Percentiles rank a stretch among this genome's conserved stretches.
Conservation (phyloP, 2,888 invertebrate species). For the Pecten maximus region DNA sequence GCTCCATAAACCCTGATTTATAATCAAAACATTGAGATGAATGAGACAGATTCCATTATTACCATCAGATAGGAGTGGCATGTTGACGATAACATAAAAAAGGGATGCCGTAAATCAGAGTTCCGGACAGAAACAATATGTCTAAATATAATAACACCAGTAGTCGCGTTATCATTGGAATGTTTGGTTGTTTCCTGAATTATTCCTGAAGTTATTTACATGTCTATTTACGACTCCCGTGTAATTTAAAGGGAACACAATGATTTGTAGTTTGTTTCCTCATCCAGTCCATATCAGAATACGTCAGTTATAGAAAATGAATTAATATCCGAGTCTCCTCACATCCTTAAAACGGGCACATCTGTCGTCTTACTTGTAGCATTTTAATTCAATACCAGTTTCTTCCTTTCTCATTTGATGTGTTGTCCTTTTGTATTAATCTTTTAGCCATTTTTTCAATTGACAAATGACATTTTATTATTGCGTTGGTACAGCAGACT, state of each 20-base stretch:
- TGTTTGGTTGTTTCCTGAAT: background rate
- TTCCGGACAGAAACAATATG: constrained; percentile 21
- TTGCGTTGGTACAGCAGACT: no score
- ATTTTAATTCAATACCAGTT: no score
- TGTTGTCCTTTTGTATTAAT: no score
- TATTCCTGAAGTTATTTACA: background rate
- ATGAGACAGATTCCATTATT: constrained; percentile 8
- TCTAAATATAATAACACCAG: background rate
- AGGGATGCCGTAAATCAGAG: background rate
- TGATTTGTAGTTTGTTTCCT: background rate
- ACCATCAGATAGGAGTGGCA: background rate
- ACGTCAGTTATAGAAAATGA: background rate
- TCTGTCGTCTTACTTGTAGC: background rate
- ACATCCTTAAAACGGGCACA: no score
- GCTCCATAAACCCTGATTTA: background rate
- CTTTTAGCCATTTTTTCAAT: no score
- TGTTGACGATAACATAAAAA: background rate
- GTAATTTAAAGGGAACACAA: background rate
- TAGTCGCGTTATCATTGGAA: background rate
- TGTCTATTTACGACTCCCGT: background rate
- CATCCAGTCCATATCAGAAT: background rate
- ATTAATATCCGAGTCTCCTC: no score
- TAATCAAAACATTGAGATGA: background rate
- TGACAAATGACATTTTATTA: no score
- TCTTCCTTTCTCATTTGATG: no score